phyloP scores from a whole-genome alignment of 92 coral and sea anemone species.

The Diadumene lineata region DNA sequence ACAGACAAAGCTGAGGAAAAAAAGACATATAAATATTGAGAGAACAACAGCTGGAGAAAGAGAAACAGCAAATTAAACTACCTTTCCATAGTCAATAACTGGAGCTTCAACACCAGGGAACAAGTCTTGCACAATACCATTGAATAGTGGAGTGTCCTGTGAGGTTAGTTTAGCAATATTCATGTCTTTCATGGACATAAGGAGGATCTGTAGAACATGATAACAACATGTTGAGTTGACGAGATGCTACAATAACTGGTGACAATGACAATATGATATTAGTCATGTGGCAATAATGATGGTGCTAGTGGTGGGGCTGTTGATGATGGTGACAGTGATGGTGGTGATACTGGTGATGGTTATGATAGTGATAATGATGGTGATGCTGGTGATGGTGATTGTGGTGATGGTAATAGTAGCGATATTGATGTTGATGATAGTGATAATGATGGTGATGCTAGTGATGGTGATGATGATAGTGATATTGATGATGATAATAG shows the following conservation, averaged over 20 bases:
- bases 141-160: constrained; percentile 92
- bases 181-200: constrained; percentile 98
- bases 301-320: background rate
- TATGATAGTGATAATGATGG: background rate
- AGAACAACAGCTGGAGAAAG: background rate
- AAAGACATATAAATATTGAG: background rate
- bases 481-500: background rate
- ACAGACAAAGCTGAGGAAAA: background rate
- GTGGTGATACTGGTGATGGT: background rate
- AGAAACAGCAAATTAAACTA: constrained; percentile 2
- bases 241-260: background rate
- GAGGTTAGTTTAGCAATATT: constrained; percentile 93
- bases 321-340: background rate
- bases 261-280: background rate
- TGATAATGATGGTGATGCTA: background rate
- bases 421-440: background rate
- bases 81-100: constrained; percentile 96
- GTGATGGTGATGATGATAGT: background rate
- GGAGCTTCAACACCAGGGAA: constrained; percentile 98
- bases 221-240: background rate
- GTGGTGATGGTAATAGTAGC: background rate
- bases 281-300: background rate
- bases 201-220: constrained; percentile 56
- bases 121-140: constrained; percentile 93
- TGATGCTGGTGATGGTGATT: background rate